phyloP scores from a whole-genome alignment of 2,888 invertebrate genomes.

The Macrophya annulata region DNA sequence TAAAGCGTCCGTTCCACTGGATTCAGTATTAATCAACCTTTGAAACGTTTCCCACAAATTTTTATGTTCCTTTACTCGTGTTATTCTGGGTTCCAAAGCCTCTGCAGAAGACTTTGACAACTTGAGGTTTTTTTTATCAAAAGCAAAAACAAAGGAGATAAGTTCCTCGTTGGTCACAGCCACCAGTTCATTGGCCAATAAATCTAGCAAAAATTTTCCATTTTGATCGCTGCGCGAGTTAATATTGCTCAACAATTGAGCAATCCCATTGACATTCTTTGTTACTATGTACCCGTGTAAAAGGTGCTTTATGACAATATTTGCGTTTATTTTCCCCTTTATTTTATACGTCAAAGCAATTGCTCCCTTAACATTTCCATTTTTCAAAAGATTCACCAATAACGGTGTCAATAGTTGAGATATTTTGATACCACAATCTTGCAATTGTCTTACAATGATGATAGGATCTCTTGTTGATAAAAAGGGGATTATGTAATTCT shows the following conservation, averaged over 20 bases:
- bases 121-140: conserved; percentile 64
- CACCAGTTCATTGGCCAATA: conserved; percentile 79
- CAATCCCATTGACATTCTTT: conserved; percentile 79
- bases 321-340: conserved; percentile 81
- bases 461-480: conserved; percentile 81
- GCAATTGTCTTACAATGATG: conserved; percentile 81
- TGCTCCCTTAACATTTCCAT: conserved; percentile 77
- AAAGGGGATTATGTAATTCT: conserved; percentile 82
- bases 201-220: conserved; percentile 82
- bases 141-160: conserved; percentile 62
- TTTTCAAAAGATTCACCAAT: conserved; percentile 79
- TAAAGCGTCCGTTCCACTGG: not conserved
- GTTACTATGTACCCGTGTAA: conserved; percentile 80
- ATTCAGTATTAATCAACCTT: conserved; percentile 53
- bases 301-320: conserved; percentile 80
- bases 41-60: conserved; percentile 55
- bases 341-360: conserved; percentile 56
- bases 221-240: conserved; percentile 81
- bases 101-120: conserved; percentile 65
- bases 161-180: conserved; percentile 79
- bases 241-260: conserved; percentile 81
- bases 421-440: conserved; percentile 78
- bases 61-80: conserved; percentile 51
- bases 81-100: conserved; percentile 58
- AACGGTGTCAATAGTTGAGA: conserved; percentile 80